Evolutionary conservation across 2,113 vertebrate genomes (phyloP).

Genomic region (Cacatua alba): DNA sequence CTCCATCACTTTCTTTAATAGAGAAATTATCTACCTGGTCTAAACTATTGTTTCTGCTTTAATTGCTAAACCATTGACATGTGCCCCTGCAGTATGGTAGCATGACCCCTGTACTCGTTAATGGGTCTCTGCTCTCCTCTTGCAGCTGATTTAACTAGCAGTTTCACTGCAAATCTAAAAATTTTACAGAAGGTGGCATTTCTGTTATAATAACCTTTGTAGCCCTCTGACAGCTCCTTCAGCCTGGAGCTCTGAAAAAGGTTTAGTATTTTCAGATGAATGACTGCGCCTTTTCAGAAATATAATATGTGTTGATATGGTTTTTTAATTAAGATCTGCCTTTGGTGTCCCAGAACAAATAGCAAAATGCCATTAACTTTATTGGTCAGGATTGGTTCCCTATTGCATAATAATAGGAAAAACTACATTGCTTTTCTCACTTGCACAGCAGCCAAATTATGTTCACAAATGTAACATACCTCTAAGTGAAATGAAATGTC

Average conservation of each 20-base stretch:
- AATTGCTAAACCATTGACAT: conserved; percentile 57
- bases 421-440: neutral
- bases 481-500: neutral
- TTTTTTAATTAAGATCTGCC: conserved; percentile 4
- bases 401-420: neutral
- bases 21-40: conserved; percentile 20
- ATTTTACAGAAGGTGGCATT: neutral
- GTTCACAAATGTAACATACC: neutral
- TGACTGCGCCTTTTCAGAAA: neutral
- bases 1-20: conserved; percentile 19
- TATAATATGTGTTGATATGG: neutral
- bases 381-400: neutral
- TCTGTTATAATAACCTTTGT: conserved; percentile 30
- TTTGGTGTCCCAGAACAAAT: neutral
- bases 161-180: conserved; percentile 34
- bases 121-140: neutral
- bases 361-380: neutral
- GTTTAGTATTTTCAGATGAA: neutral
- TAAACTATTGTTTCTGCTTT: conserved; percentile 21
- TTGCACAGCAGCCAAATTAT: neutral
- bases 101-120: conserved; percentile 17
- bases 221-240: conserved; percentile 1
- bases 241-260: neutral
- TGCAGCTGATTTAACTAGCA: neutral
- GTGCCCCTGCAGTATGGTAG: neutral